Evolutionary conservation across 2,888 invertebrate species (phyloP).

Genomic region (Xanthia togata): DNA sequence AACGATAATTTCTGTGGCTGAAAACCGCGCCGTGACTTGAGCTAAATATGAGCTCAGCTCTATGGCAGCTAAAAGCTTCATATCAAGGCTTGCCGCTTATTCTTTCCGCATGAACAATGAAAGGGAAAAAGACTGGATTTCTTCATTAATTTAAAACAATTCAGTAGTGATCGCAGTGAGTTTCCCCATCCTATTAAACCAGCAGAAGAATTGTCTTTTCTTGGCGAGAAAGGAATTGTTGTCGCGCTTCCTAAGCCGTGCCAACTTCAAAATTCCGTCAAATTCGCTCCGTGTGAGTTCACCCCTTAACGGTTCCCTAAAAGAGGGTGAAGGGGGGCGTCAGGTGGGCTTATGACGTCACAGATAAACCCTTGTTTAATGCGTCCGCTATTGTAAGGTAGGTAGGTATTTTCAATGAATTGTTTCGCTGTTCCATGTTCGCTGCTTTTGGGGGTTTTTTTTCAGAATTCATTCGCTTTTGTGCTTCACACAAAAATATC

Average conservation of each 20-base stretch:
- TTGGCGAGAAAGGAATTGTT: neutral
- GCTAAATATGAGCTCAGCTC: neutral
- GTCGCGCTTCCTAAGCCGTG: neutral
- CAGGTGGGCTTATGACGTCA: conserved; percentile 75
- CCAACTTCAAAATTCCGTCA: neutral
- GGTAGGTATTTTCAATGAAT: conserved; percentile 57
- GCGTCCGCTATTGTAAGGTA: conserved; percentile 62
- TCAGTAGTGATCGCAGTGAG: neutral
- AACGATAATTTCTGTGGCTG: neutral
- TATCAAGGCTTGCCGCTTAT: neutral
- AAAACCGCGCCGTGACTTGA: neutral
- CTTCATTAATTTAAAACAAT: neutral
- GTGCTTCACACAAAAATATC: conserved; percentile 44
- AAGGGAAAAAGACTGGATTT: too few relatives aligned
- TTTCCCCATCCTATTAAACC: neutral
- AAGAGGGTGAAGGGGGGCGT: conserved; percentile 41
- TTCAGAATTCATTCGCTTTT: conserved; percentile 34
- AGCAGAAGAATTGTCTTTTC: neutral
- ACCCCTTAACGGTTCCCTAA: conserved; percentile 23
- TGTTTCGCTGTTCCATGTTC: conserved; percentile 43
- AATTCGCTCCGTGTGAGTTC: conserved; percentile 18
- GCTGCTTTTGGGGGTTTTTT: conserved; percentile 3
- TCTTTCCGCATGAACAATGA: neutral
- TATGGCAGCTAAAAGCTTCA: neutral
- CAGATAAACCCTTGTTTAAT: conserved; percentile 64